phyloP scores from a whole-genome alignment of 2,797 vertebrate species.

The Erithacus rubecula region DNA sequence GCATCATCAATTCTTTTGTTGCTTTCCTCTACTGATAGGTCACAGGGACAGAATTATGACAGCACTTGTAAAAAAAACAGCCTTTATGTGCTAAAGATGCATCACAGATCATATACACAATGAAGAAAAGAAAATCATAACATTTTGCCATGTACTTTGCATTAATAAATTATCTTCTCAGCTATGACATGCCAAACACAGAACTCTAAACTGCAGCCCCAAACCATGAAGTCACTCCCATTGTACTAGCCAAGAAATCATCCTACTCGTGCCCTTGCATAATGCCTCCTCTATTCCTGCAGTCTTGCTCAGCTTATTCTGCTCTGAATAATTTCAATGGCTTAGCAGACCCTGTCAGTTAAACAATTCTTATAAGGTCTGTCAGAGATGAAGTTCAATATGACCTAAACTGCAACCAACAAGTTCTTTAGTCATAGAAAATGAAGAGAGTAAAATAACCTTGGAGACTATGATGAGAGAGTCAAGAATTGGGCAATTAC shows the following conservation, averaged over 20 bases:
- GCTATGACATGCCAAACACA: neutral
- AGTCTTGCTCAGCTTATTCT: neutral
- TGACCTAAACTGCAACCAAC: neutral
- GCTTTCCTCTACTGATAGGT: neutral
- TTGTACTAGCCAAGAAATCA: neutral
- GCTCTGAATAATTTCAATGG: neutral
- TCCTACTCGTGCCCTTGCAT: neutral
- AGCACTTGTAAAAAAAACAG: neutral
- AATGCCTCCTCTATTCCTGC: neutral
- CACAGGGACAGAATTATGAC: neutral
- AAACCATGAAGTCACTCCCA: neutral
- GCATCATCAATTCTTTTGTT: neutral
- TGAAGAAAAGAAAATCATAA: neutral
- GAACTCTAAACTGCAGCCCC: neutral
- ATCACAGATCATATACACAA: fast-evolving
- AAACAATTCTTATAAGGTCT: neutral
- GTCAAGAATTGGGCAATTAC: neutral
- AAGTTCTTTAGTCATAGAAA: neutral
- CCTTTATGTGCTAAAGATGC: neutral
- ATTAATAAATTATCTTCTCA: neutral
- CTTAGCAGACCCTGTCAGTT: neutral
- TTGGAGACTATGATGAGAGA: neutral
- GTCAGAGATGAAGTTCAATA: neutral
- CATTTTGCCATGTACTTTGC: neutral
- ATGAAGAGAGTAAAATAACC: fast-evolving